Evolutionary conservation across 2,888 invertebrate genomes (phyloP), one percentile per base, ranked within the genome.

Genomic region (Amblyjoppa proteus): DNA sequence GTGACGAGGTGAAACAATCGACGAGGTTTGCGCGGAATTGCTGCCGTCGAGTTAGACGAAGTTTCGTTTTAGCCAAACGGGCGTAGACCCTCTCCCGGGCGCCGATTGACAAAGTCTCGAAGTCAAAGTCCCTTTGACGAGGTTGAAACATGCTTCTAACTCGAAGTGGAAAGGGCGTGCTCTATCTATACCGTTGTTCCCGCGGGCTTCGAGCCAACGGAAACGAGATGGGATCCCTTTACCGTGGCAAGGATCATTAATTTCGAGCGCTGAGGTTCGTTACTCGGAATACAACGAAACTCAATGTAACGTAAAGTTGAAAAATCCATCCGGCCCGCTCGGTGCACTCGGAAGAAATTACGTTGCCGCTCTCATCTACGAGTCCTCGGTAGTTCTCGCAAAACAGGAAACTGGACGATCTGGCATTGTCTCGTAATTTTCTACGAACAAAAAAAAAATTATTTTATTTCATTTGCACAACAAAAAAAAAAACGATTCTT

Each of bases 61-160:
- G 76, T 85, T 85, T 79, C 74, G 69, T 66, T 61, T 49, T n/a
- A 58, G 51, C 28, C 28, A n/a, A 53, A 68, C 45, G 28, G 45
- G n/a, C 20, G 61, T 28, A 20, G 68, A 73, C 11, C 49, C 41
- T 74, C 49, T 74, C 49, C 11, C 25, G 38, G 34, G 25, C 34
- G 53, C 25, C 71, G 76, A 79, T 82, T 85, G 79, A 79, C 81
- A 85, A 85, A 80, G 75, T 79, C 81, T 79, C 81, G 69, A 69
- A 81, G 68, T 82, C 82, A 85, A 85, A 85, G 85, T 71, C 45
- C 79, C 82, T 85, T 82, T 82, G 85, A 79, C 45, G 70, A 41
- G 45, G 70, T 34, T 56, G 51, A 71, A 64, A 38, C 56, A 38
- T 49, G 34, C 71, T 11, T 4, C 13, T 9, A 31, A 28, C 31